Evolutionary conservation across 2,888 invertebrate genomes (phyloP), one percentile per base, ranked within the genome.

Genomic region (Bugula neritina): DNA sequence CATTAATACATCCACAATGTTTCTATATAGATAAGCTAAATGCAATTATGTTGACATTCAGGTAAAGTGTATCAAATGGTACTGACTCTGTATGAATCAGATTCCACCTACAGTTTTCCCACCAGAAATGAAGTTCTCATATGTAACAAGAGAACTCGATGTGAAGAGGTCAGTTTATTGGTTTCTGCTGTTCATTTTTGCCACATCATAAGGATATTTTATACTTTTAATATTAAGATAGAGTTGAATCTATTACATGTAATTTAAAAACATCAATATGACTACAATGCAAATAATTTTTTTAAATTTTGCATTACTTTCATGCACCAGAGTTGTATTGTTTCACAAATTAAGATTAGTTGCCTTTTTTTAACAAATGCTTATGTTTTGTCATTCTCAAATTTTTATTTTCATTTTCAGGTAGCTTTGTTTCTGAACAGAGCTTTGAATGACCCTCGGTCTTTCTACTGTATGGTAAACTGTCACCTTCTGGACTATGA

Each of bases 401-500:
- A n/a, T n/a, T n/a, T n/a, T n/a, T n/a, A 55, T 25, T 55, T 5
- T 63, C 13, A 31, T n/a, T 63, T 63, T 21, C 27, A 70, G 70
- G 70, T 70, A 1, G 3, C 10, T 17, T 29, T 70, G 52, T 70
- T 70, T 17, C 70, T 70, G 13, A 54, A 70, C 29, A n/a, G 70
- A n/a, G 70, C 70, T 54, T 25, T 70, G 25, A 13, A n/a, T 13
- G 70, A 70, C 52, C n/a, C 43, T 5, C 23, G 5, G 5, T 43
- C 70, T 54, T 69, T 79, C 23, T 76, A 80, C 74, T 78, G 78
- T 71, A 73, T 80, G 57, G 79, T 77, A 1, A 76, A 77, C 73
- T 79, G 78, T 29, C 80, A 79, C 72, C 72, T 74, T 35, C 73
- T 81, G 63, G 77, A 77, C 69, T 80, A 79, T 71, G 79, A 79